Evolutionary conservation across 2,113 vertebrate species (phyloP).

Genomic region (Tragelaphus scriptus): DNA sequence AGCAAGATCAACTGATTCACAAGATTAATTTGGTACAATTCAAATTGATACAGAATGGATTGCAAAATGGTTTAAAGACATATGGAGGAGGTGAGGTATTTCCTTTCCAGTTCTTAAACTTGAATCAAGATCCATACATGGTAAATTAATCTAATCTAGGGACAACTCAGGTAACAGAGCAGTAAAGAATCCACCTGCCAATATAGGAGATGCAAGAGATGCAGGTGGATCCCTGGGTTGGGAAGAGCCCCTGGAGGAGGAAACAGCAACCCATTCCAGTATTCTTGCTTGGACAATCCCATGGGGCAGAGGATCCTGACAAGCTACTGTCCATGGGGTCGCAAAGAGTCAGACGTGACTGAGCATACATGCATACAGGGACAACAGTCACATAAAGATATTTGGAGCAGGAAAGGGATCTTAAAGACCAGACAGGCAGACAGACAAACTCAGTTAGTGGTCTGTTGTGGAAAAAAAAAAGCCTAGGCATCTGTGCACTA

Average conservation of each 20-base stretch:
- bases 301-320: not conserved
- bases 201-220: not conserved
- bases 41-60: not conserved
- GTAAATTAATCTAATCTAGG: not conserved
- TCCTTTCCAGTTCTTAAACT: not conserved
- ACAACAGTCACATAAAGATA: not conserved
- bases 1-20: not conserved
- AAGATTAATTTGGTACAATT: not conserved
- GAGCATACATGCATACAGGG: not conserved
- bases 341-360: not conserved
- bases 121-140: not conserved
- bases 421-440: not conserved
- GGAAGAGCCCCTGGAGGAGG: not conserved
- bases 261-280: not conserved
- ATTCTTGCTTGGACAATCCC: not conserved
- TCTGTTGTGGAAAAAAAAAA: not conserved
- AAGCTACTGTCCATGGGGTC: not conserved
- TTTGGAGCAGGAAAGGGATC: not conserved
- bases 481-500: too few relatives aligned
- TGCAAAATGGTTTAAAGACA: not conserved
- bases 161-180: not conserved
- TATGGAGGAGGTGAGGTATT: not conserved
- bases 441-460: not conserved
- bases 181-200: not conserved
- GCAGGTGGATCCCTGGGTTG: not conserved